Conservation (phyloP, 92 coral and sea anemone genomes). For the Porites rus region DNA sequence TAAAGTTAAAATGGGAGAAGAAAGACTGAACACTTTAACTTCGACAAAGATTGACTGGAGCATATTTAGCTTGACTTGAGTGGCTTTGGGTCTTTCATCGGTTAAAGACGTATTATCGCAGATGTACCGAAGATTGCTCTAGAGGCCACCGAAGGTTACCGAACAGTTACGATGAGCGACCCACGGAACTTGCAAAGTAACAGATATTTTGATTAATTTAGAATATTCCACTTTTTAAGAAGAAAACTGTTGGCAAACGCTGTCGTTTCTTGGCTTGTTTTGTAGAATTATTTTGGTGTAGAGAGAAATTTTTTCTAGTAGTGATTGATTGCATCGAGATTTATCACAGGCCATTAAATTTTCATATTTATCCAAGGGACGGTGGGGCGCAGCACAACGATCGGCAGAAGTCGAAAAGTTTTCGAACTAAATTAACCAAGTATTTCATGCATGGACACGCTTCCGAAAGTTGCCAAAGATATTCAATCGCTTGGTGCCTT, state of each 20-base stretch:
- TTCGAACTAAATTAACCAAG: too few species aligned
- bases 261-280: neutral
- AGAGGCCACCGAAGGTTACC: conserved; percentile 5
- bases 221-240: neutral
- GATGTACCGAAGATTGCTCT: neutral
- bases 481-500: too few species aligned
- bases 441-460: too few species aligned
- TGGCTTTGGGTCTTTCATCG: neutral
- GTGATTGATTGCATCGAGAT: too few species aligned
- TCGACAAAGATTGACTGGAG: conserved; percentile 97
- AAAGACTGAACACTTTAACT: conserved; percentile 82
- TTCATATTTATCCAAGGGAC: too few species aligned
- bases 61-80: conserved; percentile 57
- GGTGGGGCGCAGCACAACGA: too few species aligned
- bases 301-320: neutral
- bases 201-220: neutral
- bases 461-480: too few species aligned
- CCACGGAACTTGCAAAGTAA: neutral
- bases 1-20: conserved; percentile 98
- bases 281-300: neutral
- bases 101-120: conserved; percentile 1
- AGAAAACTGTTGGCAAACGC: neutral
- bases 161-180: conserved; percentile 1
- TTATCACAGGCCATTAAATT: too few species aligned
- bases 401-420: too few species aligned